Evolutionary conservation across 2,113 vertebrate genomes (phyloP).

Genomic region (Calonectris borealis): DNA sequence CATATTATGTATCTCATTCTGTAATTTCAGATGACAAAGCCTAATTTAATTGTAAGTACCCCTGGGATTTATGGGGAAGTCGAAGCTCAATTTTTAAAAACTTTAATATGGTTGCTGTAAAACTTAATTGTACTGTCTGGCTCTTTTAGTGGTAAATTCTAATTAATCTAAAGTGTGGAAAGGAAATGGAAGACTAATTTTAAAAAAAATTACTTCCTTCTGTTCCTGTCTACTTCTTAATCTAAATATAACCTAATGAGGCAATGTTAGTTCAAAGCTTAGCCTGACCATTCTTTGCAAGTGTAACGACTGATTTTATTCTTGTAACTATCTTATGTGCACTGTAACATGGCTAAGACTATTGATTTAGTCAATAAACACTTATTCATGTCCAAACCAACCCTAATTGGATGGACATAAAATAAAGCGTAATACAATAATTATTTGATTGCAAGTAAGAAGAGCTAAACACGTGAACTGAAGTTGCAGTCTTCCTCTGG

Average conservation of each 20-base stretch:
- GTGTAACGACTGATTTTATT: conserved; percentile 27
- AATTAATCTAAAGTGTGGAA: conserved; percentile 59
- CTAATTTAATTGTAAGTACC: conserved; percentile 44
- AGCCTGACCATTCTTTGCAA: neutral
- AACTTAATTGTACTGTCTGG: conserved; percentile 48
- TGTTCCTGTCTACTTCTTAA: conserved; percentile 40
- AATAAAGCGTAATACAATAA: conserved; percentile 42
- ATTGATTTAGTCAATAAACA: conserved; percentile 60
- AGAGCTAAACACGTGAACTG: neutral
- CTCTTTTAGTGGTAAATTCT: conserved; percentile 54
- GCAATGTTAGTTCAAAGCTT: conserved; percentile 27
- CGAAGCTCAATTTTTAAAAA: conserved; percentile 41
- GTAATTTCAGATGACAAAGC: conserved; percentile 35
- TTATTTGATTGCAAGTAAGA: conserved; percentile 46
- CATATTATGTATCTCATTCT: neutral
- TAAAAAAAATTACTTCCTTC: conserved; percentile 9
- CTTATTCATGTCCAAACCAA: conserved; percentile 42
- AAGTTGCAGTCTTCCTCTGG: neutral
- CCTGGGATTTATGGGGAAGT: conserved; percentile 39
- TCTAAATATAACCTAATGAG: conserved; percentile 58
- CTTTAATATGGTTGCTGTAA: conserved; percentile 52
- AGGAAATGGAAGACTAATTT: conserved; percentile 43
- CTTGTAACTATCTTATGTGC: conserved; percentile 21
- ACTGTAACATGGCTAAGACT: conserved; percentile 15
- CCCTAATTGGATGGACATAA: conserved; percentile 35